Evolutionary conservation across 2,113 vertebrate genomes (phyloP).

Genomic region (Tychaedon coryphoeus): DNA sequence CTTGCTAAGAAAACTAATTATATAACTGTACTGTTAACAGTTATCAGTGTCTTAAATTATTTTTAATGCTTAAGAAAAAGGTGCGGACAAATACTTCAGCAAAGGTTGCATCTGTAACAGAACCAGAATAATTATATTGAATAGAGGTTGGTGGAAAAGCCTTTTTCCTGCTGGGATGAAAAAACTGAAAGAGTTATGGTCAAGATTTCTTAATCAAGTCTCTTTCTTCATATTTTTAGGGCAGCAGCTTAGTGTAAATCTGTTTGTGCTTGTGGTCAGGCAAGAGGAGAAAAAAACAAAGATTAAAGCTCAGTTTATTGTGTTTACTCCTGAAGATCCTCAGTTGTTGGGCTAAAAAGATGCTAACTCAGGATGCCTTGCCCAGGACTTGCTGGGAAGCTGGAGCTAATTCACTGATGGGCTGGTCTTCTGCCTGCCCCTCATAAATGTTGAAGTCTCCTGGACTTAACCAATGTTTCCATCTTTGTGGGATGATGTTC

Average conservation of each 20-base stretch:
- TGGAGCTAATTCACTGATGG: neutral
- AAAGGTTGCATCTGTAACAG: neutral
- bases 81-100: neutral
- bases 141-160: neutral
- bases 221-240: neutral
- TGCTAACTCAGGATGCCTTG: neutral
- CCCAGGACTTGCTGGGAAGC: neutral
- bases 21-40: neutral
- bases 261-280: neutral
- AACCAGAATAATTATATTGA: neutral
- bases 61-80: neutral
- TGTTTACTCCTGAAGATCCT: neutral
- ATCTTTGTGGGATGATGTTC: neutral
- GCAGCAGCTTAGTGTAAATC: neutral
- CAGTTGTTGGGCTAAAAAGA: neutral
- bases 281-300: neutral
- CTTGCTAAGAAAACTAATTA: neutral
- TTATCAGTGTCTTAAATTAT: neutral
- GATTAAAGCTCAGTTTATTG: neutral
- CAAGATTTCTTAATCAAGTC: neutral
- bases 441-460: neutral
- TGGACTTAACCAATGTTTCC: neutral
- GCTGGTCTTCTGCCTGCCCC: neutral
- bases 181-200: neutral
- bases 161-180: neutral